Conservation (phyloP, 2,797 vertebrate species). For the Hemibagrus guttatus region DNA sequence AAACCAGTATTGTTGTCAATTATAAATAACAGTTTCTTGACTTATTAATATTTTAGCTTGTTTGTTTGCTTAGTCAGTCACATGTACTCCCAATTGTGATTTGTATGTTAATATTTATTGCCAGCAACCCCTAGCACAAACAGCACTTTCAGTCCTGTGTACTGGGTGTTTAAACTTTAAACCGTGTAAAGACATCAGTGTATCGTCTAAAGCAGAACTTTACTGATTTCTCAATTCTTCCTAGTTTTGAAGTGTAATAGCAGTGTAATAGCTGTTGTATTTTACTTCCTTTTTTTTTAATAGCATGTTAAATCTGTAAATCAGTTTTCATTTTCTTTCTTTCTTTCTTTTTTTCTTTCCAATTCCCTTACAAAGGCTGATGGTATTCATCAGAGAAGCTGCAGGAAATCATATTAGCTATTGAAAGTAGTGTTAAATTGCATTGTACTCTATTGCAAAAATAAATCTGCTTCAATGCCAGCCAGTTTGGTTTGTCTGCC, state of each 20-base stretch:
- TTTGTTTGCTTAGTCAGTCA: background rate
- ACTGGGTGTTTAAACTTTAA: background rate
- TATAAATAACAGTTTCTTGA: background rate
- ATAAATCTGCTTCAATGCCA: conserved; percentile 1
- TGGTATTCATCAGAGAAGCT: conserved; percentile 23
- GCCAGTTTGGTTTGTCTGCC: conserved; percentile 24
- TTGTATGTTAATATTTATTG: background rate
- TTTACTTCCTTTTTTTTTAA: background rate
- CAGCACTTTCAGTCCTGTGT: background rate
- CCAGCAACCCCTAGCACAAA: background rate
- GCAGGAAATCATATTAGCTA: conserved; percentile 10
- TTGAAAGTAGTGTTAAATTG: conserved; percentile 19
- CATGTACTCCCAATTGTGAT: background rate
- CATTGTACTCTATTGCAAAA: conserved; percentile 7
- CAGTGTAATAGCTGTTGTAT: background rate
- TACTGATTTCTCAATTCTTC: background rate
- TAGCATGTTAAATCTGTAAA: background rate
- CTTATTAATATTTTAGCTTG: background rate
- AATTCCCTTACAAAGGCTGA: background rate
- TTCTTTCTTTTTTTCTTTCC: background rate
- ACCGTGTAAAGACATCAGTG: background rate
- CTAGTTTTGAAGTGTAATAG: background rate
- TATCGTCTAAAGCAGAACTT: background rate
- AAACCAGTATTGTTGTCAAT: background rate
- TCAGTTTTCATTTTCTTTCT: background rate